A percentile compares a stretch with the other conserved stretches of the same genome.
phyloP scores from a whole-genome alignment of 1,140 invertebrate genomes.

The Thaumatotibia leucotreta region DNA sequence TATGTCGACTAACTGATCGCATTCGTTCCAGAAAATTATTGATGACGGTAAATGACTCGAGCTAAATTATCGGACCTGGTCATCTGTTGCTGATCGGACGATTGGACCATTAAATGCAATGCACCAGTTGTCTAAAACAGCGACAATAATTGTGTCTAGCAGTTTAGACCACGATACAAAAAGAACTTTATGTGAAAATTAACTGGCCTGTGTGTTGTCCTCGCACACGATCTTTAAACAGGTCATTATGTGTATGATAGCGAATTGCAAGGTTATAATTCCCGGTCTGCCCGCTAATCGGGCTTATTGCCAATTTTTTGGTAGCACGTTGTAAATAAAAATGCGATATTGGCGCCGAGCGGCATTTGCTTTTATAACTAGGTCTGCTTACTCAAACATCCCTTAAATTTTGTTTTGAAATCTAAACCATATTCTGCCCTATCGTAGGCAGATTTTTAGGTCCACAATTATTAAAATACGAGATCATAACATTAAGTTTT shows the following conservation, averaged over 20 bases:
- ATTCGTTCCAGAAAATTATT: constrained; percentile 32
- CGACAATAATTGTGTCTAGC: not conserved
- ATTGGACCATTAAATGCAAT: not conserved
- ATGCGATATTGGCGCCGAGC: too few relatives aligned
- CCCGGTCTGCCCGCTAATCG: constrained; percentile 29
- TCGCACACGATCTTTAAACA: not conserved
- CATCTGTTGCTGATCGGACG: not conserved
- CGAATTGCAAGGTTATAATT: constrained; percentile 9
- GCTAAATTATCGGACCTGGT: not conserved
- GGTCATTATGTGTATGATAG: not conserved
- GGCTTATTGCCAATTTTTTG: constrained; percentile 60
- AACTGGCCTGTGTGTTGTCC: not conserved
- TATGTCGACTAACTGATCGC: constrained; percentile 40
- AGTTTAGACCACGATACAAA: too few relatives aligned
- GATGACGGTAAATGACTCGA: constrained; percentile 19
- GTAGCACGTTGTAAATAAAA: constrained; percentile 51
- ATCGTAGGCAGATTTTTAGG: not conserved
- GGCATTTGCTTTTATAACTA: constrained; percentile 39
- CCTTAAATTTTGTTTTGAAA: not conserved
- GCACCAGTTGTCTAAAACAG: not conserved
- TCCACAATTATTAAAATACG: not conserved
- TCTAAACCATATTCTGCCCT: not conserved
- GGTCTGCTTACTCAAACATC: constrained; percentile 6
- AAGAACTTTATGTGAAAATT: too few relatives aligned
- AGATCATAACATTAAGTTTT: not conserved